phyloP scores from a whole-genome alignment of 2,113 vertebrate genomes.

The Hystrix brachyura region DNA sequence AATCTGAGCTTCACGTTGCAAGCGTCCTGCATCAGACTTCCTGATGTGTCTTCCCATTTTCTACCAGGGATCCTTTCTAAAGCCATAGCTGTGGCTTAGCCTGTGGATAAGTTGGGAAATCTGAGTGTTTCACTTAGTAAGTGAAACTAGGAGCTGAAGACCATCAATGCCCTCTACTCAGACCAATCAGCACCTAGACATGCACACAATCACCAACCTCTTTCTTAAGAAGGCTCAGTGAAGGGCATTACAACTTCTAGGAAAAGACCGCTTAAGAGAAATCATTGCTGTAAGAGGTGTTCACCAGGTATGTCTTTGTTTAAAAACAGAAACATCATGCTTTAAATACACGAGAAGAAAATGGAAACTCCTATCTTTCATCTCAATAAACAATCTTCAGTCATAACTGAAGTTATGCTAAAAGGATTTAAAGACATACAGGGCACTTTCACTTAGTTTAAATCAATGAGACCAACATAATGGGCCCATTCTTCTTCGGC shows the following conservation, averaged over 20 bases:
- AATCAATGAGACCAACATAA: constrained; percentile 76
- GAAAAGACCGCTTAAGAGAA: not conserved
- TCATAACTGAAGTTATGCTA: constrained; percentile 61
- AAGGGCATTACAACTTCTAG: not conserved
- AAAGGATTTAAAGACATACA: constrained; percentile 57
- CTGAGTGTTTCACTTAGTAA: not conserved
- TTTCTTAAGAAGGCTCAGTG: not conserved
- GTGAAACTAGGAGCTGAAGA: not conserved
- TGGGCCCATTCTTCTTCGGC: constrained; percentile 74
- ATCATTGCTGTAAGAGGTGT: not conserved
- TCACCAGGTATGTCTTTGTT: not conserved
- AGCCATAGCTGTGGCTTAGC: not conserved
- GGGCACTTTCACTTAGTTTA: constrained; percentile 77
- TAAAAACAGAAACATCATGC: constrained; percentile 43
- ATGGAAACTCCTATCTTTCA: not conserved
- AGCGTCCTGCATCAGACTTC: not conserved
- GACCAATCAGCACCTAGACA: not conserved
- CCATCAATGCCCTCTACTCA: not conserved
- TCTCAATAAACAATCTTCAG: constrained; percentile 47
- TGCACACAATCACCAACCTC: not conserved
- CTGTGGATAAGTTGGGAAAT: not conserved
- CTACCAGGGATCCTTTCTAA: not conserved
- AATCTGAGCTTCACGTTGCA: not conserved
- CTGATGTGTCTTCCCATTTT: not conserved
- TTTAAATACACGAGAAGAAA: constrained; percentile 48